Percentiles rank a stretch among this genome's conserved stretches.
Conservation (phyloP, 2,888 invertebrate genomes). For the Mesorhabditis belari region DNA sequence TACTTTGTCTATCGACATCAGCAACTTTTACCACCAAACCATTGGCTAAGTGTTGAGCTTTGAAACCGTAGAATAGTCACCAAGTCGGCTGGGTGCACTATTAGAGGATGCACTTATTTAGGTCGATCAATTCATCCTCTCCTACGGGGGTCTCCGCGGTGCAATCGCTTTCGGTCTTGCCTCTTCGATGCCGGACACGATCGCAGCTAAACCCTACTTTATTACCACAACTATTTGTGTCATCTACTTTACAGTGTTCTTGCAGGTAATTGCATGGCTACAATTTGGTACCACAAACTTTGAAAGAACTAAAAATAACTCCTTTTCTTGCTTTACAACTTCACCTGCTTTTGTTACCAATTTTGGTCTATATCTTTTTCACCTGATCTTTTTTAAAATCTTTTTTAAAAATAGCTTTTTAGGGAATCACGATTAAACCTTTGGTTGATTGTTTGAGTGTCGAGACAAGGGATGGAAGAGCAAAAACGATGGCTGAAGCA, state of each 20-base stretch:
- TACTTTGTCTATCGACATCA: too few relatives aligned
- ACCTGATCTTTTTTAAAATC: too few relatives aligned
- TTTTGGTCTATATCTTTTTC: too few relatives aligned
- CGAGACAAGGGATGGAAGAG: conserved; percentile 77
- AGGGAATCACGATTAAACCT: conserved; percentile 93
- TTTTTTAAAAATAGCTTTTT: conserved; percentile 35
- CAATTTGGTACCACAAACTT: too few relatives aligned
- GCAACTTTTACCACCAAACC: too few relatives aligned
- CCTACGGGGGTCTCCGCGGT: conserved; percentile 91
- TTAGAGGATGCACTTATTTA: too few relatives aligned
- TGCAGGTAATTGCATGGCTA: too few relatives aligned
- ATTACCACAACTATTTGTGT: conserved; percentile 96
- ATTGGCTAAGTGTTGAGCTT: too few relatives aligned
- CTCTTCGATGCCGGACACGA: conserved; percentile 73
- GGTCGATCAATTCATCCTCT: conserved; percentile 75
- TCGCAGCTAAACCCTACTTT: conserved; percentile 74
- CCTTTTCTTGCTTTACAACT: too few relatives aligned
- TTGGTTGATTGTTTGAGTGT: conserved; percentile 88
- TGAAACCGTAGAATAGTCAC: too few relatives aligned
- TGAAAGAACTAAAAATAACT: background rate
- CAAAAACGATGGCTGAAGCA: conserved; percentile 90
- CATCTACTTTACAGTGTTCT: conserved; percentile 94
- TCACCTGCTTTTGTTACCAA: too few relatives aligned
- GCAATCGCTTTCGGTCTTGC: conserved; percentile 91
- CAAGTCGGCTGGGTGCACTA: too few relatives aligned